These are phyloP conservation scores for Drosophila persimilis DNA, from an alignment of 1,140 invertebrate genomes.

Conservation along the genomic window DNA sequence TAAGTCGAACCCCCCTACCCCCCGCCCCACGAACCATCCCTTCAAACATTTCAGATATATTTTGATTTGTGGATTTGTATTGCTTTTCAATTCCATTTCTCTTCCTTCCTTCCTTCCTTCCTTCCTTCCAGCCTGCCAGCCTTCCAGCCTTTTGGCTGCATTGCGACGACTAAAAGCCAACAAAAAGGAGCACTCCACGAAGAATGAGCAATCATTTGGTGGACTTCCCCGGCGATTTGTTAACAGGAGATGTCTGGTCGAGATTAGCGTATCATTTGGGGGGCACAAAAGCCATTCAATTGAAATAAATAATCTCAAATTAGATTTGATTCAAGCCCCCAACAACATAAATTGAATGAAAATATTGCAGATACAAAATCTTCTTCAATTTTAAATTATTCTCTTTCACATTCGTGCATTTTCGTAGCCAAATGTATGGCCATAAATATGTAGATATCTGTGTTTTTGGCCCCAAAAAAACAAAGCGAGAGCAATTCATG, in stretches of 20 bases:
- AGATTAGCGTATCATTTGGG: conserved; percentile 42
- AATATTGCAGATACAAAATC: too few species aligned
- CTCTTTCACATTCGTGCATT: not conserved
- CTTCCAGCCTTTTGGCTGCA: conserved; percentile 43
- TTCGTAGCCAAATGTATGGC: not conserved
- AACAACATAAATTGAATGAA: too few species aligned
- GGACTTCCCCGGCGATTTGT: conserved; percentile 22
- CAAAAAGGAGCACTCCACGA: conserved; percentile 13
- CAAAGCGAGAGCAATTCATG: conserved; percentile 29
- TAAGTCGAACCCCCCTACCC: not conserved
- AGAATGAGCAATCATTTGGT: conserved; percentile 24
- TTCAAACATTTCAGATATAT: conserved; percentile 54
- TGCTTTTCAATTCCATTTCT: conserved; percentile 50
- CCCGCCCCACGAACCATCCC: conserved; percentile 1
- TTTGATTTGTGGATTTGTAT: conserved; percentile 69
- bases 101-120: not conserved
- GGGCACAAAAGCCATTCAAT: conserved; percentile 6
- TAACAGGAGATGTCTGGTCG: conserved; percentile 54
- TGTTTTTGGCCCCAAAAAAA: not conserved
- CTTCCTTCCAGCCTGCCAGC: not conserved
- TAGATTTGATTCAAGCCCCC: too few species aligned
- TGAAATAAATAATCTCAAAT: not conserved
- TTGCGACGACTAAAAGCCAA: conserved; percentile 49
- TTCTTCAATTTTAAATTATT: too few species aligned
- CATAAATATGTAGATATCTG: conserved; percentile 26